Percentiles rank a stretch among this genome's conserved stretches.
These are phyloP conservation scores for Trichopria drosophilae DNA, from an alignment of 2,888 invertebrate genomes.

Conservation along the genomic window DNA sequence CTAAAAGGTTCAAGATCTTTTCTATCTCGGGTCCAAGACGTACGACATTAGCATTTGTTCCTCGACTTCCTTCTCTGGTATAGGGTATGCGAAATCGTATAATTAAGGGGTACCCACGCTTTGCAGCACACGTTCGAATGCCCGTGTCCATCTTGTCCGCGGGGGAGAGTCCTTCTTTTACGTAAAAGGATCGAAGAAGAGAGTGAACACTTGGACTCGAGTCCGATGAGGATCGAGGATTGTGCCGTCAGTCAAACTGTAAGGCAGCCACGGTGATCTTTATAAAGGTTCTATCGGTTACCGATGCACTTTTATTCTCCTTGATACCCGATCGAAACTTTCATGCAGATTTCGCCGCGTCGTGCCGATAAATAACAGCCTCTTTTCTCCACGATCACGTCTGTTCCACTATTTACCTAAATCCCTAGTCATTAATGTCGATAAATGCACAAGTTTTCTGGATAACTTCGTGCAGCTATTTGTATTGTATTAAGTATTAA, in stretches of 20 bases:
- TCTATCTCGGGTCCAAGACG: constrained; percentile 20
- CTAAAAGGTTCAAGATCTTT: constrained; percentile 51
- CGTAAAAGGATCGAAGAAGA: constrained; percentile 12
- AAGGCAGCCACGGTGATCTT: constrained; percentile 33
- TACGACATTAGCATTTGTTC: constrained; percentile 49
- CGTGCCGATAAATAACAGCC: no score
- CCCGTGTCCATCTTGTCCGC: constrained; percentile 22
- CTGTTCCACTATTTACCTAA: no score
- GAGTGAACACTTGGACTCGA: constrained; percentile 32
- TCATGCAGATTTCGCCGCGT: no score
- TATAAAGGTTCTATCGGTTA: no score
- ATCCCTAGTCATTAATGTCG: no score
- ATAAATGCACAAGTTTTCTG: no score
- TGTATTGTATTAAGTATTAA: no score
- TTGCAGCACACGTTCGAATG: constrained; percentile 27
- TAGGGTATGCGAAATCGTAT: constrained; percentile 46
- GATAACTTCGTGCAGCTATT: no score
- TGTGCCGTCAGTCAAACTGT: constrained; percentile 54
- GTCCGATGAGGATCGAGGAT: constrained; percentile 46
- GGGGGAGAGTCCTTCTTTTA: constrained; percentile 11
- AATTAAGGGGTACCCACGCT: constrained; percentile 48
- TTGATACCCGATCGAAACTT: no score
- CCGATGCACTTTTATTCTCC: no score
- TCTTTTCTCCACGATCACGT: no score
- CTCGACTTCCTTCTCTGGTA: constrained; percentile 22